These are phyloP conservation scores for Pipistrellus nathusii DNA, from an alignment of 2,797 vertebrate genomes.

Conservation along the genomic window DNA sequence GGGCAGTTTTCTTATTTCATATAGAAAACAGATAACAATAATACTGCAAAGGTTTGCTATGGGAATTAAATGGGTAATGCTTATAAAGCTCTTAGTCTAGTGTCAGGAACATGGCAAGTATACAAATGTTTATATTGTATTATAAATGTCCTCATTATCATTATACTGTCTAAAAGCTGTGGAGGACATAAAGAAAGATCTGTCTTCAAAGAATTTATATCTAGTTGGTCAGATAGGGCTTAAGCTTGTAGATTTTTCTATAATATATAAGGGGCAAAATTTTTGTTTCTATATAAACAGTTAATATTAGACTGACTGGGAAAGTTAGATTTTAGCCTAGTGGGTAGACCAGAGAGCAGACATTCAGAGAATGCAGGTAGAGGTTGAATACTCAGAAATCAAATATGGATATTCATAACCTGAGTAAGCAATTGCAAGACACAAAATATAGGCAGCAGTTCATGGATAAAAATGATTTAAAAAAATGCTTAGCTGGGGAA, in stretches of 20 bases:
- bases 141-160: not conserved
- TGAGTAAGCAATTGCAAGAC: not conserved
- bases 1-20: slow-evolving; percentile 34
- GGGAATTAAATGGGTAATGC: slow-evolving; percentile 50
- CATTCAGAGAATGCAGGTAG: not conserved
- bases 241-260: not conserved
- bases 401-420: not conserved
- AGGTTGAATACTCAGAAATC: not conserved
- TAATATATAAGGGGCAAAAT: slow-evolving; percentile 17
- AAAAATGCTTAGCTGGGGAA: not conserved
- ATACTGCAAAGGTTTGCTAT: slow-evolving; percentile 1
- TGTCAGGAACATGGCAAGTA: slow-evolving; percentile 19
- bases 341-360: not conserved
- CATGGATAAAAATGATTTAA: not conserved
- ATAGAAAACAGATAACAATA: slow-evolving; percentile 17
- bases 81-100: slow-evolving; percentile 32
- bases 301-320: not conserved
- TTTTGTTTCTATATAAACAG: not conserved
- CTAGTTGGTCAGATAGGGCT: not conserved
- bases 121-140: slow-evolving; percentile 20
- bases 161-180: not conserved
- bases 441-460: not conserved
- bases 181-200: not conserved
- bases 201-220: not conserved
- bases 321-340: not conserved